A percentile compares a stretch with the other conserved stretches of the same genome.
Conservation (phyloP, 2,113 vertebrate genomes). For the Zosterops hypoxanthus region DNA sequence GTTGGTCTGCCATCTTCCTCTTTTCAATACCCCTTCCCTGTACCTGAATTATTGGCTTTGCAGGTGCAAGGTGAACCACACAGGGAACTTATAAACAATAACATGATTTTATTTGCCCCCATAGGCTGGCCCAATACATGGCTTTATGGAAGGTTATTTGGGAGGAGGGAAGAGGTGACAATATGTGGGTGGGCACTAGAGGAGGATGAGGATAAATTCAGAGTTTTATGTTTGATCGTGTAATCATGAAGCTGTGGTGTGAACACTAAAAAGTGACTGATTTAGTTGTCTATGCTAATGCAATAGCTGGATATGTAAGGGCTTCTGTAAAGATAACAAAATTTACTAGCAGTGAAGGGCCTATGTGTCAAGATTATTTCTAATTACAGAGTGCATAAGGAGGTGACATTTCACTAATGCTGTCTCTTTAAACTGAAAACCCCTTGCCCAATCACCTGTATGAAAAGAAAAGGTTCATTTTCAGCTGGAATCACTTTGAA, state of each 20-base stretch:
- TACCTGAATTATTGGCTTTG: background rate
- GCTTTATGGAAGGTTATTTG: background rate
- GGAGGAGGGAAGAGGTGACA: background rate
- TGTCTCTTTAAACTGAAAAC: background rate
- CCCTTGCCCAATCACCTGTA: background rate
- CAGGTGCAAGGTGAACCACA: background rate
- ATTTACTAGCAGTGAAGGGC: background rate
- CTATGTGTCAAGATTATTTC: background rate
- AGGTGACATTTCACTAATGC: background rate
- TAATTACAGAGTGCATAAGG: background rate
- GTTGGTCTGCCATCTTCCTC: background rate
- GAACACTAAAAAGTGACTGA: background rate
- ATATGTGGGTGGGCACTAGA: background rate
- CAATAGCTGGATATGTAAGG: background rate
- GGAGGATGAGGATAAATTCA: background rate
- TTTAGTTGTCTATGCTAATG: background rate
- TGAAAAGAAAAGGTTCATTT: background rate
- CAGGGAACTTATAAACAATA: background rate
- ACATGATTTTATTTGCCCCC: background rate
- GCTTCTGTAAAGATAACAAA: background rate
- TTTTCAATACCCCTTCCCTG: background rate
- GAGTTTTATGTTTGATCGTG: accelerated
- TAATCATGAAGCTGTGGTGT: background rate
- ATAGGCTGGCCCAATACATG: background rate
- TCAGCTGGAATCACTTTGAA: background rate